Percentiles rank a stretch among this genome's conserved stretches.
Evolutionary conservation across 1,140 invertebrate genomes (phyloP).

Genomic region (Lepidurus arcticus): DNA sequence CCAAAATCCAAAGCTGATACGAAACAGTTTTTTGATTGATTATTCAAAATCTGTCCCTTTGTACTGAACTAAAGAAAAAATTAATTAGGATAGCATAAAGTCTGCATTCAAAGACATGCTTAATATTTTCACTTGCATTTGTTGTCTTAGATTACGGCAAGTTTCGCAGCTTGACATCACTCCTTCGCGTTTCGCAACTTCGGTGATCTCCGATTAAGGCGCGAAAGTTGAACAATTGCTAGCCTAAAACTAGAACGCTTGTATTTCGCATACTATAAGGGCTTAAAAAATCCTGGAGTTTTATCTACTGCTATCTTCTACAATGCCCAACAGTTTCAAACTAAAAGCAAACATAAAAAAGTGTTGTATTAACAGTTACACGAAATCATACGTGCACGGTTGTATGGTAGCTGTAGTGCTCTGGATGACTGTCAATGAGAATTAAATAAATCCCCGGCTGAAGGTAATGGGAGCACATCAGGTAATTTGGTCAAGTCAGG

Average conservation of each 20-base stretch:
- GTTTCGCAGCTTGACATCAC: no score
- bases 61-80: no score
- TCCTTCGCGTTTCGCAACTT: no score
- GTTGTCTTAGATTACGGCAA: no score
- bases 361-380: constrained; percentile 14
- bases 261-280: no score
- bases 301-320: background rate
- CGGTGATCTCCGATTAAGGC: background rate
- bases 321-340: background rate
- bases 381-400: background rate
- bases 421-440: background rate
- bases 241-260: background rate
- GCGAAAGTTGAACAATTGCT: background rate
- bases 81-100: no score
- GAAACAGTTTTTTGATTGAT: no score
- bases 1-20: no score
- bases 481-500: constrained; percentile 85
- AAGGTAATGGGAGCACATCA: constrained; percentile 78
- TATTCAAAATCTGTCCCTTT: no score
- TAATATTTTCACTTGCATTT: no score
- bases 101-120: no score
- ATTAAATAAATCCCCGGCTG: constrained; percentile 86
- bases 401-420: background rate
- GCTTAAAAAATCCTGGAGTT: no score
- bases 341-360: background rate